A percentile compares a stretch with the other conserved stretches of the same genome.
Evolutionary conservation across 2,113 vertebrate genomes (phyloP).

Genomic region (Rhynchomys soricoides): DNA sequence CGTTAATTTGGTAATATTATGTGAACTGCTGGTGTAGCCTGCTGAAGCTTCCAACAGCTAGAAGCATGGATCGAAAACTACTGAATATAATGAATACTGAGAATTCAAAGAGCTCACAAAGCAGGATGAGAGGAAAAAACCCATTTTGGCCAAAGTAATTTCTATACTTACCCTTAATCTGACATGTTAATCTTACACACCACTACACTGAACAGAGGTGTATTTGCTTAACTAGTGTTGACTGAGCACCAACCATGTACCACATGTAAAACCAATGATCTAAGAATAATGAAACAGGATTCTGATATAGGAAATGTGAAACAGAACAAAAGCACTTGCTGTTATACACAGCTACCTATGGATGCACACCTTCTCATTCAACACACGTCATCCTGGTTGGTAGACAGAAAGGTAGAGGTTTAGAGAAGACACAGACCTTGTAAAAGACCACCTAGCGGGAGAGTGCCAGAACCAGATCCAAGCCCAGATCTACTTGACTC

Average conservation of each 20-base stretch:
- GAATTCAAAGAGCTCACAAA: constrained; percentile 37
- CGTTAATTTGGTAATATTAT: constrained; percentile 6
- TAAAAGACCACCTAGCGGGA: constrained; percentile 21
- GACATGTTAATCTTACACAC: neutral
- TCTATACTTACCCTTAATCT: neutral
- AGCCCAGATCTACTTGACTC: neutral
- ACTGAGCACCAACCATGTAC: neutral
- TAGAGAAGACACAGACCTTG: constrained; percentile 24
- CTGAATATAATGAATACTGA: neutral
- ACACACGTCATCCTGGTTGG: neutral
- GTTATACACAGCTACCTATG: neutral
- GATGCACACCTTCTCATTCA: constrained; percentile 18
- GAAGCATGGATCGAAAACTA: constrained; percentile 26
- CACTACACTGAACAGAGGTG: neutral
- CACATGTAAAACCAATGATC: neutral
- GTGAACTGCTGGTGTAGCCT: neutral
- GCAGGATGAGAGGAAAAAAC: constrained; percentile 1
- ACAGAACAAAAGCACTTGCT: neutral
- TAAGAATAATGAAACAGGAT: neutral
- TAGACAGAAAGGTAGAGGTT: neutral
- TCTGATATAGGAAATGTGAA: neutral
- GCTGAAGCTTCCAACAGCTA: constrained; percentile 30
- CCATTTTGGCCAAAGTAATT: constrained; percentile 31
- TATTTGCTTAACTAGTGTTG: neutral
- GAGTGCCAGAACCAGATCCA: neutral